Base-by-base conservation (phyloP, 92 coral and sea anemone genomes). In the Porites divaricata region DNA sequence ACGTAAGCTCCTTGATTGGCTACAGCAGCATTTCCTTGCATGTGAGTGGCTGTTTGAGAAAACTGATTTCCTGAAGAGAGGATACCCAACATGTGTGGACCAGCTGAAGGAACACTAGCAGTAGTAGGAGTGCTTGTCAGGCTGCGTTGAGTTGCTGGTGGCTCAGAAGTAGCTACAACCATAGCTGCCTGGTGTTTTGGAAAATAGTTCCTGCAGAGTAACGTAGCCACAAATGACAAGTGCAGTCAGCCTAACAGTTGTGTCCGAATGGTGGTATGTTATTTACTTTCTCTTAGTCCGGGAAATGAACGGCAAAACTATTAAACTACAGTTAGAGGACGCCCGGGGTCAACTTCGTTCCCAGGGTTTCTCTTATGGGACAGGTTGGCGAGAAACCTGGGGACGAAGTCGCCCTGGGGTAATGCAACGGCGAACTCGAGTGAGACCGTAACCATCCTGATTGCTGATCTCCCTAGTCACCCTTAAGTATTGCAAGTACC, bases 131-230 rank as follows among this genome's bases (percentile, higher is more conserved):
- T 77, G 7, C 86, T 73, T 8, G 90, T 41, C n/a, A n/a, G n/a
- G 35, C 85, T 79, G 35, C 91, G 80, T 22, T 89, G 89, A 23
- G 92, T 84, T 4, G 95, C 86, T 10, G 98, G 74, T 14, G 95
- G 90, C 13, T 90, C 94, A 6, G 95, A 65, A 15, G 76, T 83
- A 15, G 88, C 59, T 45, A 89, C 90, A 50, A 79, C 50, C 74
- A 94, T 52, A 2, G 95, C 92, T 22, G 98, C 95, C 75, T 93
- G 99, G 81, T 95, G 98, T 87, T 95, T 88, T 63, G 99, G 99
- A 89, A 95, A 97, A 87, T 83, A 97, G 89, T 97, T 97, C 83
- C 99, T 97, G 74, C 23, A 16, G 73, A 72, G 9, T 26, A 6
- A 80, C 1, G 57, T n/a, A 54, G 0, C n/a, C 20, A 9, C 3